A percentile compares a stretch with the other conserved stretches of the same genome.
Conservation (phyloP, 2,888 invertebrate genomes). For the Melinopterus prodromus region DNA sequence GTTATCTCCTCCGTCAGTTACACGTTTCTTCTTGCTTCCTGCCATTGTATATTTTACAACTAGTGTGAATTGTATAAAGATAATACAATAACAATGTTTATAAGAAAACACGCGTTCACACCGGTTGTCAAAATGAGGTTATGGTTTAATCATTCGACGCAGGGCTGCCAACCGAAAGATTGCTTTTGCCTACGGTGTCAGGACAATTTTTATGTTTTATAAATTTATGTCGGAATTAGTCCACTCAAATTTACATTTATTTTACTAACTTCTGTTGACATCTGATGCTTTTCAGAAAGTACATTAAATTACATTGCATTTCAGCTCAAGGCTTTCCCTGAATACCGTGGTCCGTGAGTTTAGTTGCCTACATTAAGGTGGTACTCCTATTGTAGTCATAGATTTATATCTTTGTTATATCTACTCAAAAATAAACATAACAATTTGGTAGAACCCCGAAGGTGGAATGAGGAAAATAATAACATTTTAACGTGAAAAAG, state of each 20-base stretch:
- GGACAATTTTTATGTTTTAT: not conserved
- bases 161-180: not conserved
- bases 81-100: not conserved
- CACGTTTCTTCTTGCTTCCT: slow-evolving; percentile 50
- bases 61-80: not conserved
- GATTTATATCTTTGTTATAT: not conserved
- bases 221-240: no score
- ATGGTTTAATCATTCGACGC: not conserved
- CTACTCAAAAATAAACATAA: not conserved
- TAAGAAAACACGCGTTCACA: slow-evolving; percentile 4
- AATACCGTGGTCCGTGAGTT: not conserved
- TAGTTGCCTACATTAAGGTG: not conserved
- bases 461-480: no score
- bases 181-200: not conserved
- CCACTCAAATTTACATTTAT: no score
- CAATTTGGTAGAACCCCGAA: no score
- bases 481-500: no score
- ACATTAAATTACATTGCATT: no score
- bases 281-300: no score
- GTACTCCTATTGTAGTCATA: not conserved
- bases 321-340: not conserved
- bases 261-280: no score
- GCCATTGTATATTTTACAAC: slow-evolving; percentile 47
- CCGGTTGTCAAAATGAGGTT: slow-evolving; percentile 12
- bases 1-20: slow-evolving; percentile 45